Base-by-base conservation (phyloP, 2,113 vertebrate species). In the Lagenorhynchus albirostris region DNA sequence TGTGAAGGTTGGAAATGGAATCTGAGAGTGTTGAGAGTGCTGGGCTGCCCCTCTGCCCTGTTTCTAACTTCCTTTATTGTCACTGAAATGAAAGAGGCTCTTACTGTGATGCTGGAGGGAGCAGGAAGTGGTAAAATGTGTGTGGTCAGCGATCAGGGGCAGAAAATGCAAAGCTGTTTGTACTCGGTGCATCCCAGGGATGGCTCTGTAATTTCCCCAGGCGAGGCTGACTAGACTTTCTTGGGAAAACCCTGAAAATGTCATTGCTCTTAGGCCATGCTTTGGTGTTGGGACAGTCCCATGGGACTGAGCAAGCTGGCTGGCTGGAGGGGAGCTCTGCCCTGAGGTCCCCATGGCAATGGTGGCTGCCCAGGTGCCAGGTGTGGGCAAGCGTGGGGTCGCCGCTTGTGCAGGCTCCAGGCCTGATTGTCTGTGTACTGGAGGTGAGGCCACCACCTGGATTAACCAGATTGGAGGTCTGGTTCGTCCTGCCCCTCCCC, bases 111-210 rank as follows among this genome's bases (percentile, higher is more conserved):
- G 58, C 63, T 44, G 58, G 62, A 76, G 90, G 62, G 92, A 63
- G 44, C 89, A 97, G 97, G 97, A 98, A 96, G 97, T 25, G 94
- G 95, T 91, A 74, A 95, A 87, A 47, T 50, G 86, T 6, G 14
- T 60, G 76, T 2, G 62, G 77, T 58, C 36, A 77, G 80, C 26
- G 2, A 8, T 29, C 2, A n/a, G 58, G 71, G 67, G 44, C 44
- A 26, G 94, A 93, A 68, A 73, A 89, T 53, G 47, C 96, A 83
- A 20, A 87, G 76, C 60, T 90, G 76, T 81, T 53, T 89, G 38
- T 77, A 97, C 77, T 83, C 20, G 4, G 18, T 5, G 47, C 33
- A 0, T 14, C 21, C 29, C 17, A 29, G 96, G 67, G 58, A 41
- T 41, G 33, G 77, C 41, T 47, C 73, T 93, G 92, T 92, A 58